These are phyloP conservation scores for Drosophila phalerata DNA, from an alignment of 2,888 invertebrate genomes.

Conservation along the genomic window DNA sequence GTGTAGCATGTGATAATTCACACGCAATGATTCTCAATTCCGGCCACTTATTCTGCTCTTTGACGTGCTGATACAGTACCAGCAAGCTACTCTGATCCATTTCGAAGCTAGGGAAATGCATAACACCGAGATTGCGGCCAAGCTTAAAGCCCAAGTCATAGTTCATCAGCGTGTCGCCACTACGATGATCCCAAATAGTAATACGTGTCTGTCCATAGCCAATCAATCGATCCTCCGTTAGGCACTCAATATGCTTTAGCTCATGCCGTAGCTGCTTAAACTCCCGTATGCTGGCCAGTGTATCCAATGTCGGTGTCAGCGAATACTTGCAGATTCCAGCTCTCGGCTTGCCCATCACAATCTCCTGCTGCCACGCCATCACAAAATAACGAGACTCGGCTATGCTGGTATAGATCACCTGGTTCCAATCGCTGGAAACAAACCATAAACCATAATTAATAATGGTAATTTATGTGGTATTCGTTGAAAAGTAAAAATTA, in stretches of 20 bases:
- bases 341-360: conserved; percentile 74
- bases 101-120: conserved; percentile 81
- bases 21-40: conserved; percentile 82
- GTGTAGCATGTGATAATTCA: conserved; percentile 78
- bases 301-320: conserved; percentile 83
- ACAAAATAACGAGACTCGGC: conserved; percentile 84
- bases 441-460: background rate
- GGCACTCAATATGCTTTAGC: conserved; percentile 82
- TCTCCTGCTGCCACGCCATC: conserved; percentile 84
- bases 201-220: conserved; percentile 83
- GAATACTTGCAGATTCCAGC: conserved; percentile 85
- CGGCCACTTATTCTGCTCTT: conserved; percentile 41
- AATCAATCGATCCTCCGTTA: conserved; percentile 83
- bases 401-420: conserved; percentile 82
- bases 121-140: conserved; percentile 81
- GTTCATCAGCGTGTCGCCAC: conserved; percentile 84
- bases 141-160: conserved; percentile 82
- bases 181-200: conserved; percentile 85
- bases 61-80: conserved; percentile 72
- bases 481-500: too few relatives aligned
- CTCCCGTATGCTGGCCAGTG: conserved; percentile 84
- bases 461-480: background rate
- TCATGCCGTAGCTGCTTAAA: conserved; percentile 83
- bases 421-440: conserved; percentile 66
- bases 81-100: conserved; percentile 80